Percentiles rank a stretch among this genome's conserved stretches.
Evolutionary conservation across 2,888 invertebrate genomes (phyloP).

Genomic region (Cacoxenus indagator): DNA sequence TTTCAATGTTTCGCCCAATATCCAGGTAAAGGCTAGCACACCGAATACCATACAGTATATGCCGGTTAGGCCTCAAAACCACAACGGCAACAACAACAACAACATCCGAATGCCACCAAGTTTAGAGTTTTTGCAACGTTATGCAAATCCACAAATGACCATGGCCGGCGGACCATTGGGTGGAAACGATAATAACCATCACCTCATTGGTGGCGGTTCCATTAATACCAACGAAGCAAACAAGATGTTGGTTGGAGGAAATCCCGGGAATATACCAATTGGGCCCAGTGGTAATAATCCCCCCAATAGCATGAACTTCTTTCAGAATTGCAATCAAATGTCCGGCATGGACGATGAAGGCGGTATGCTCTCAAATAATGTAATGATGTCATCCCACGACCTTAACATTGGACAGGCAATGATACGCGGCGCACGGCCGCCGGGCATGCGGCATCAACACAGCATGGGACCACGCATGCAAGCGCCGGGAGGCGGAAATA

Average conservation of each 20-base stretch:
- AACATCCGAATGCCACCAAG: constrained; percentile 87
- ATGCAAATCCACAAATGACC: constrained; percentile 81
- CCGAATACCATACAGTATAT: constrained; percentile 99
- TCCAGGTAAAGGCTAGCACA: constrained; percentile 95
- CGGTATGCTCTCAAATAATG: constrained; percentile 53
- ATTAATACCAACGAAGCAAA: constrained; percentile 28
- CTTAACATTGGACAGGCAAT: constrained; percentile 62
- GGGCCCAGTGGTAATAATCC: constrained; percentile 30
- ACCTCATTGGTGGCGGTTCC: constrained; percentile 9
- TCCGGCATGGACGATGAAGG: constrained; percentile 60
- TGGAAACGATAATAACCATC: constrained; percentile 27
- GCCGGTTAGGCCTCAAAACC: constrained; percentile 91
- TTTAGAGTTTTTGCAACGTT: constrained; percentile 90
- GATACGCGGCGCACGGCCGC: constrained; percentile 73
- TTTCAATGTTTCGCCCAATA: constrained; percentile 76
- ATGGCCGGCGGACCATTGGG: constrained; percentile 40
- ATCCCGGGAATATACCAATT: constrained; percentile 42
- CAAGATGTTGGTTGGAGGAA: background rate
- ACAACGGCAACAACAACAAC: constrained; percentile 53
- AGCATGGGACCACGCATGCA: constrained; percentile 49
- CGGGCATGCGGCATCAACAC: constrained; percentile 72
- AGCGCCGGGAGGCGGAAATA: constrained; percentile 41
- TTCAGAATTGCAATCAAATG: constrained; percentile 68
- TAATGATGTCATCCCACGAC: constrained; percentile 59
- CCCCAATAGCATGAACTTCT: constrained; percentile 59